phyloP scores from a whole-genome alignment of 1,140 invertebrate genomes.

The Myzus persicae region DNA sequence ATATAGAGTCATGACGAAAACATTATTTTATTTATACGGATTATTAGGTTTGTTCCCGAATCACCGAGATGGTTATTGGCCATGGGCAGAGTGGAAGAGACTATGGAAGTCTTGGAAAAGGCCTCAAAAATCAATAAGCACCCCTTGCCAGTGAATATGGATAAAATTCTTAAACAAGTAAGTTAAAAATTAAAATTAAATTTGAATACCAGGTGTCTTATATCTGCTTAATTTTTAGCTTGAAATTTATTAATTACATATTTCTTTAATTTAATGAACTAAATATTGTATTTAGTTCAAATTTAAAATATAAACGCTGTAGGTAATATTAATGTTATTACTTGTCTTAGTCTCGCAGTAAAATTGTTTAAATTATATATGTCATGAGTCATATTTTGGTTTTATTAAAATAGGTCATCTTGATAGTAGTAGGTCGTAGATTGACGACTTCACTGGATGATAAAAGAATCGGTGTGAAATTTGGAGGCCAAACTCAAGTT shows the following conservation, averaged over 20 bases:
- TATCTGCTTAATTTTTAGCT: background rate
- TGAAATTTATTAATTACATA: background rate
- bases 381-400: background rate
- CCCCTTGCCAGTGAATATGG: slow-evolving; percentile 70
- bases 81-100: slow-evolving; percentile 75
- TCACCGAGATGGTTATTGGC: slow-evolving; percentile 85
- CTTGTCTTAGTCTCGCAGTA: background rate
- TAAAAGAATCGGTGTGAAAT: background rate
- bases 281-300: background rate
- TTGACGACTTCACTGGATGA: background rate
- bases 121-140: slow-evolving; percentile 73
- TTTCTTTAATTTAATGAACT: background rate
- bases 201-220: too few relatives aligned
- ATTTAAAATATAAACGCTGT: background rate
- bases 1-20: background rate
- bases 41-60: slow-evolving; percentile 75
- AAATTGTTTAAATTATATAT: background rate
- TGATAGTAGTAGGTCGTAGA: background rate
- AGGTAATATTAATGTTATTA: background rate
- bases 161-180: slow-evolving; percentile 69
- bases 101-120: slow-evolving; percentile 72
- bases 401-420: background rate
- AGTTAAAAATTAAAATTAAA: background rate
- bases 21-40: background rate
- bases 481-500: background rate